Base-by-base conservation (phyloP, 2,888 invertebrate species). In the Standfussiana lucernea region DNA sequence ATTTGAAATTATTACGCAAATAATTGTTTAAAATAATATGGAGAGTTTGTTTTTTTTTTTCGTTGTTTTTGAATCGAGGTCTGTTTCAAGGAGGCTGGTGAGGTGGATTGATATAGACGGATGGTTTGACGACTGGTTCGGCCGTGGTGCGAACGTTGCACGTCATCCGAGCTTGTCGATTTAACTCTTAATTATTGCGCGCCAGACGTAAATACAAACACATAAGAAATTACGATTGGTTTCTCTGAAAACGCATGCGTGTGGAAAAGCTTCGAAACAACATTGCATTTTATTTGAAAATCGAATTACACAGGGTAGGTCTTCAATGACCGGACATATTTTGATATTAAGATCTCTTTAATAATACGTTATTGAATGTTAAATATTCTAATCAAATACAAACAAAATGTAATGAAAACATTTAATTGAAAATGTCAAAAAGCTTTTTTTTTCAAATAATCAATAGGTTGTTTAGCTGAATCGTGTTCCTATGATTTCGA, bases 21-120 rank as follows among this genome's bases (percentile, higher is more conserved):
- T 88, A 81, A 83, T 88, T 88, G 81, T 80, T 85, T 79, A 79
- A 79, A 84, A 86, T 83, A 87, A 83, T 78, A 56, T 77, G 35
- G 65, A 2, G 53, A 21, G 70, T 77, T 86, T 80, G 71, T 84
- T 87, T 83, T 78, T 56, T 72, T 81, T 86, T 83, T 74, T 64
- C 66, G 67, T 75, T 68, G 65, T 62, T 76, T 73, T 76, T 66
- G 47, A 72, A 66, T 72, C 80, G 79, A 84, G 86, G 80, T 82
- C 73, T 82, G 74, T 66, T 82, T 45, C 72, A 80, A 83, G 53
- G 64, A 59, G 69, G 72, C 37, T 45, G 56, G 71, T 69, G 62
- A 67, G 28, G 67, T 64, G 24, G 65, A 73, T 74, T 77, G 74
- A 40, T 75, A 75, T 61, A 35, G 66, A 47, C 53, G 53, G 61